Base-by-base conservation (phyloP, 2,797 vertebrate genomes). In the Loriculus beryllinus region DNA sequence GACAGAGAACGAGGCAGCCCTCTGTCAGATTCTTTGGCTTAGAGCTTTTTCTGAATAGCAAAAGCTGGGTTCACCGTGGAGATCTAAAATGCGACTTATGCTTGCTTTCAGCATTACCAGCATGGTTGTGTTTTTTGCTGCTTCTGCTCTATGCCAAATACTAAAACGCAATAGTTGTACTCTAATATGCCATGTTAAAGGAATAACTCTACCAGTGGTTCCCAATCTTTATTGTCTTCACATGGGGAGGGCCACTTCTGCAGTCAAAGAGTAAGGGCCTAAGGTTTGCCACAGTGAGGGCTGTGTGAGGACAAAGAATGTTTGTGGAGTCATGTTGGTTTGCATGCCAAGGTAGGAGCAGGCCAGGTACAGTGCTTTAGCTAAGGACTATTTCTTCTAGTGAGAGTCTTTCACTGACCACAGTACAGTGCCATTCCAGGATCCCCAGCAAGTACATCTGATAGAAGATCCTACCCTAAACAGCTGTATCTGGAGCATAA, bases 291-390 rank as follows among this genome's bases (percentile, higher is more conserved):
- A 16, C 19, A 25, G 29, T 7, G 23, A 51, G 33, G 19, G 37
- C 35, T 65, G 19, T 56, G 42, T 0, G 0, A 78, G 37, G 47
- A 26, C 35, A 35, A 19, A 21, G 52, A 6, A 22, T 12, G 22
- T 45, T 31, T 62, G 47, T 37, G 45, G 11, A 59, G 23, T 31
- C 43, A 10, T 0, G 1, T 20, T 43, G 45, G 12, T 64, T 59
- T 70, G 45, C 18, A 12, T 15, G 56, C 20, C 17, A 7, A 23
- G 17, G 8, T 14, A 6, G 25, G 39, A 49, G 43, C 9, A 33
- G 6, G 4, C 39, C 57, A 29, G 1, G 0, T 7, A 3, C 0
- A 0, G 22, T 13, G 17, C 23, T 86, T 81, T 22, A 33, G 29
- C 33, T 10, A 19, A 49, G 31, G 29, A 21, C 2, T 19, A 2